These are phyloP conservation scores for Morelia viridis DNA, from an alignment of 2,797 vertebrate genomes.

Conservation along the genomic window DNA sequence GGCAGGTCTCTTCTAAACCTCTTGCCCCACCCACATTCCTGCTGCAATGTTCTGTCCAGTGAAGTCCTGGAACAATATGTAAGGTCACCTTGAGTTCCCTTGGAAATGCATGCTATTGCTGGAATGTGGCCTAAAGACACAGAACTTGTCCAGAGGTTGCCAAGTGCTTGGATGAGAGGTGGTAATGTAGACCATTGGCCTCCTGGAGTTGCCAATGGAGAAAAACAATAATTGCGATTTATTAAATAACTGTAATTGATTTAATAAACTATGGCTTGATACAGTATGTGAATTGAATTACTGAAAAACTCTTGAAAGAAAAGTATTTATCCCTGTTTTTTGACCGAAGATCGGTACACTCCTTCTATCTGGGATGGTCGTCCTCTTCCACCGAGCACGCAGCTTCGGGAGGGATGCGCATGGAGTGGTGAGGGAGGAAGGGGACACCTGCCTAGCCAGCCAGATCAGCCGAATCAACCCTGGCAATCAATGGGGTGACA, in stretches of 20 bases:
- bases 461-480: too few relatives aligned
- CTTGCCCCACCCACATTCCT: not conserved
- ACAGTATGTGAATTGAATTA: not conserved
- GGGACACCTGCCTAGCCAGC: too few relatives aligned
- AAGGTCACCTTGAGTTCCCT: not conserved
- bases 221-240: not conserved
- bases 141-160: not conserved
- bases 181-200: not conserved
- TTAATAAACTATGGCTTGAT: not conserved
- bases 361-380: too few relatives aligned
- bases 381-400: too few relatives aligned
- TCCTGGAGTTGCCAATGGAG: not conserved
- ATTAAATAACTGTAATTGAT: not conserved
- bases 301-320: not conserved
- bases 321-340: not conserved
- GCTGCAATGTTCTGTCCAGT: not conserved
- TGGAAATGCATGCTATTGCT: not conserved
- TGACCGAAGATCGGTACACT: too few relatives aligned
- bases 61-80: not conserved
- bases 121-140: not conserved
- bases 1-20: not conserved
- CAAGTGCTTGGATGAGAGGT: not conserved
- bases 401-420: too few relatives aligned
- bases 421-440: too few relatives aligned
- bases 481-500: too few relatives aligned